Base-by-base conservation (phyloP, 2,797 vertebrate genomes). In the Propithecus deckenii region DNA sequence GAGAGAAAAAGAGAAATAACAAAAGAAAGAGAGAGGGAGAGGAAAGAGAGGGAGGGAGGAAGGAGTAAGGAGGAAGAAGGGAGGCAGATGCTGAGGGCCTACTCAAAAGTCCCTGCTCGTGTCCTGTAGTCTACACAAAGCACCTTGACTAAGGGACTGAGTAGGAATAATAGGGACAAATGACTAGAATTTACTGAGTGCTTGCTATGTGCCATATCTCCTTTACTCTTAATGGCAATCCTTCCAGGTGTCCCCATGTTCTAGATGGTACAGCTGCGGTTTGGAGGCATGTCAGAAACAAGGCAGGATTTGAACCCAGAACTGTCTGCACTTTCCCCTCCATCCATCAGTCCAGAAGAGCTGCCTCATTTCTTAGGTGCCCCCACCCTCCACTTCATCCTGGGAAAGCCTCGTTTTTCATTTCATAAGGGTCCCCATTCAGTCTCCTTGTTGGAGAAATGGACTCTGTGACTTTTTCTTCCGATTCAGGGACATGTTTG, bases 341-440 rank as follows among this genome's bases (percentile, higher is more conserved):
- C 14, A 0, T n/a, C 23, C 55, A 5, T 74, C 41, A n/a, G 0
- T 41, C 57, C 8, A 17, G 41, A 22, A 25, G 13, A 5, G 0
- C 3, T 12, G 13, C 38, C 22, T 71, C 1, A 0, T 74, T 55
- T 65, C 41, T 46, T 0, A 0, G 9, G 4, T 18, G 14, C 10
- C 2, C 10, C 11, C 2, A 0, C 8, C 30, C 23, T 9, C n/a
- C 20, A 1, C 20, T 50, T 32, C 35, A 84, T 59, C 12, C 74
- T 18, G 28, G 48, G 38, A 46, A 59, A 35, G 55, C 35, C 41
- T 91, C 1, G 0, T 25, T 52, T 6, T 63, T 41, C 46, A 7
- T 50, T 61, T 18, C 18, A 0, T 20, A 2, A 10, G 17, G 5
- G 35, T 15, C 59, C 13, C 13, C n/a, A 3, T 50, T 10, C 50